A percentile compares a stretch with the other conserved stretches of the same genome.
phyloP scores from a whole-genome alignment of 2,888 invertebrate species.

The Trachelus troglodyta region DNA sequence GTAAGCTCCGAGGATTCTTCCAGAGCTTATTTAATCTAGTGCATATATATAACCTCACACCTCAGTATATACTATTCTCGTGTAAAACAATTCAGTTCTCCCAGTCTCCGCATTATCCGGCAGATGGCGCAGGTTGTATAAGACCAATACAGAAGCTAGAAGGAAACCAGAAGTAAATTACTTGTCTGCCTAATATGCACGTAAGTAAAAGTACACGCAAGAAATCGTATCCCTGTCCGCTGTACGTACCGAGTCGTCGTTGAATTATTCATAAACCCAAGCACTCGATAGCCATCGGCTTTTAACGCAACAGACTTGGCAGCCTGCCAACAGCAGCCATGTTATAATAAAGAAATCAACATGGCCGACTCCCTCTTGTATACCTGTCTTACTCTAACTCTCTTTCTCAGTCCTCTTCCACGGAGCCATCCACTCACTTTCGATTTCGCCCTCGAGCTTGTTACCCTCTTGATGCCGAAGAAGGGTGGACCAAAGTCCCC shows the following conservation, averaged over 20 bases:
- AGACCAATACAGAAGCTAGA: too few relatives aligned
- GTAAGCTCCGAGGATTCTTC: too few relatives aligned
- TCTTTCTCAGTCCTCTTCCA: constrained; percentile 31
- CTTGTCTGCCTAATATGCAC: not conserved
- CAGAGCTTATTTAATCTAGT: too few relatives aligned
- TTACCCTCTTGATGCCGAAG: constrained; percentile 57
- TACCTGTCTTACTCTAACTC: constrained; percentile 20
- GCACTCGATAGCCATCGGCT: constrained; percentile 42
- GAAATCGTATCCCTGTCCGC: constrained; percentile 30
- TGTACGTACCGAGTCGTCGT: constrained; percentile 12
- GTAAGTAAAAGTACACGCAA: not conserved
- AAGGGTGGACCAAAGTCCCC: constrained; percentile 41
- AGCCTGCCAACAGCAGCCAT: constrained; percentile 64
- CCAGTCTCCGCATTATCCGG: constrained; percentile 17
- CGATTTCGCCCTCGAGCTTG: constrained; percentile 63
- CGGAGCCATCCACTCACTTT: constrained; percentile 53
- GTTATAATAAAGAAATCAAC: constrained; percentile 65
- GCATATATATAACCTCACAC: too few relatives aligned
- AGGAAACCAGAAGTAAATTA: too few relatives aligned
- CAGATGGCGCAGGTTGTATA: too few relatives aligned
- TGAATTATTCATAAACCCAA: constrained; percentile 53
- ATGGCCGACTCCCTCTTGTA: constrained; percentile 51
- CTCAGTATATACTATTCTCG: too few relatives aligned
- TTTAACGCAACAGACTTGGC: constrained; percentile 52
- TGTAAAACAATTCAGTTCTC: constrained; percentile 26